Evolutionary conservation across 92 coral and sea anemone species (phyloP), one percentile per base, ranked within the genome.

Genomic region (Ricordea florida): DNA sequence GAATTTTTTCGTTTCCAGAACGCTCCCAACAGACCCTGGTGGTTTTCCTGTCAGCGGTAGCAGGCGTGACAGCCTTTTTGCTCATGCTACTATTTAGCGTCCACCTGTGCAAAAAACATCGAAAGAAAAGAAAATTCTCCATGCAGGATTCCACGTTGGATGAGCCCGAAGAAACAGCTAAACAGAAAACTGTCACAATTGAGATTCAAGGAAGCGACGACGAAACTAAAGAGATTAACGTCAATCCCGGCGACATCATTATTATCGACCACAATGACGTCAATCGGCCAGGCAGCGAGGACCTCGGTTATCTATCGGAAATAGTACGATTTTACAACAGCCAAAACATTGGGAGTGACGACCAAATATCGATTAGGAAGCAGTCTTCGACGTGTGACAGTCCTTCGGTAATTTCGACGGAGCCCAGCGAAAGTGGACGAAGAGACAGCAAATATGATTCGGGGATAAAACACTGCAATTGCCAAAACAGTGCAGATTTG

Each of bases 251-350:
- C 13, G 97, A 91, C 58, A 79, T 91, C 47, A 88, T 91, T 41
- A 83, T 91, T 32, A 91, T 91, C 53, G 97, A 91, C 71, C 84
- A 89, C 63, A 83, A 91, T 42, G 84, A 91, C 62, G 62, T 80
- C 22, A 83, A 91, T 21, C 81, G 82, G 43, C 76, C 85, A 13
- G 90, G 81, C 72, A 91, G 90, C 52, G 97, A 83, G 38, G 97
- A 91, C 74, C 86, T 91, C 58, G 92, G 97, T 1, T 91, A 91
- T 53, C 85, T 91, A 44, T 91, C 97, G 63, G 92, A 91, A 57
- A 87, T 91, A 41, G 90, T 91, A 37, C 89, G 89, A 48, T 91
- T 87, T 62, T 87, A 91, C 49, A 91, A 91, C 46, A 87, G 90
- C 36, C 87, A 82, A 38, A 91, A 87, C 25, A 77, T 77, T 41